Percentiles rank a stretch among this genome's conserved stretches.
Conservation (phyloP, 2,797 vertebrate species). For the Melanotaenia parkinsoni region DNA sequence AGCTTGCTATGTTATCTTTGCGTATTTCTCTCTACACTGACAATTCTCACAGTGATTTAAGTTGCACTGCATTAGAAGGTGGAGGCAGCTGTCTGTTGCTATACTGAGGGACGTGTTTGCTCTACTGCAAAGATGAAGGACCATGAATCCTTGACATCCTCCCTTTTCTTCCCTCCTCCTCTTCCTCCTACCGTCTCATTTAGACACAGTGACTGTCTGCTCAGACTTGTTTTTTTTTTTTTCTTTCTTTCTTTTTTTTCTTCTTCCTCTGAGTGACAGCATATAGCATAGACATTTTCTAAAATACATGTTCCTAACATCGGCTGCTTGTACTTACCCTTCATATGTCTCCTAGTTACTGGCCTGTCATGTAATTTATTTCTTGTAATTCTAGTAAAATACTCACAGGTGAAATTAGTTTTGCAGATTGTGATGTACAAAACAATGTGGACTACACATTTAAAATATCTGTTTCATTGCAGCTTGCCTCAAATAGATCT, state of each 20-base stretch:
- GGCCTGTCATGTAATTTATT: conserved; percentile 46
- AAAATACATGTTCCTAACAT: conserved; percentile 76
- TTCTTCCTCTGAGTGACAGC: conserved; percentile 92
- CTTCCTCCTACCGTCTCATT: conserved; percentile 93
- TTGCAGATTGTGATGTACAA: conserved; percentile 20
- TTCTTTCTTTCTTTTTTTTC: conserved; percentile 73
- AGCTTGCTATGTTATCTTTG: conserved; percentile 98
- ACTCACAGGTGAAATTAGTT: conserved; percentile 36
- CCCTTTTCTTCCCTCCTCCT: conserved; percentile 80
- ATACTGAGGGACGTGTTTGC: conserved; percentile 98
- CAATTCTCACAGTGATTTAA: conserved; percentile 99
- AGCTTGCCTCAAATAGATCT: not conserved
- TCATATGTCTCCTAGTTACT: conserved; percentile 60
- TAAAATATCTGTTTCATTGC: conserved; percentile 7
- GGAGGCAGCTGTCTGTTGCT: conserved; percentile 99
- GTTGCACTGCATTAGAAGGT: conserved; percentile 99
- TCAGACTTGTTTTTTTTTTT: conserved; percentile 88
- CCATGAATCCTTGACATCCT: conserved; percentile 98
- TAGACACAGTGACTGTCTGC: conserved; percentile 97
- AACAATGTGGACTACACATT: conserved; percentile 17
- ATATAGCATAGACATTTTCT: conserved; percentile 90
- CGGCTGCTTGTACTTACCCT: conserved; percentile 66
- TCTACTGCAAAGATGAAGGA: conserved; percentile 99
- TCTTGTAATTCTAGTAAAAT: conserved; percentile 44
- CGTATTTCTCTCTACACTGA: conserved; percentile 95